Conservation (phyloP, 2,113 vertebrate genomes). For the Chaetodon trifascialis region DNA sequence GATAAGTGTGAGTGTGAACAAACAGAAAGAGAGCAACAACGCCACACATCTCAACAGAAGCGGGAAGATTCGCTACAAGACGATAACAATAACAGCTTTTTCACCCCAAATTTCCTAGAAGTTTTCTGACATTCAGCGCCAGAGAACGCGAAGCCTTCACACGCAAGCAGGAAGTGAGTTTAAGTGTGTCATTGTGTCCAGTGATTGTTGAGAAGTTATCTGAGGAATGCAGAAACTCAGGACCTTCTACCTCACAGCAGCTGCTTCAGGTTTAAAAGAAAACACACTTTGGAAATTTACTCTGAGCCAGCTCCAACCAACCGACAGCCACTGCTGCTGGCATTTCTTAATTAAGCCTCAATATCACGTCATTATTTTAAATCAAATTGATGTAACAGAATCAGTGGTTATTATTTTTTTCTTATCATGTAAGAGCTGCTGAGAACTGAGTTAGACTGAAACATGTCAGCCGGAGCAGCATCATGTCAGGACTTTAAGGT, state of each 20-base stretch:
- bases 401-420: background rate
- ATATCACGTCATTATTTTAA: too few relatives aligned
- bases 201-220: slow-evolving; percentile 13
- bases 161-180: slow-evolving; percentile 23
- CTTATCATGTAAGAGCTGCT: background rate
- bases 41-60: background rate
- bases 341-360: background rate
- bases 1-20: background rate
- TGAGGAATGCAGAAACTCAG: slow-evolving; percentile 75
- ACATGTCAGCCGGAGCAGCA: background rate
- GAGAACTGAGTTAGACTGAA: background rate
- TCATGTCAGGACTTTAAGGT: background rate
- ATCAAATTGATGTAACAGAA: too few relatives aligned
- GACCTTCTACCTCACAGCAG: slow-evolving; percentile 22
- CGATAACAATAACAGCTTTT: background rate
- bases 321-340: background rate
- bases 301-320: background rate
- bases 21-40: background rate
- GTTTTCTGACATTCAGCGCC: background rate
- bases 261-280: slow-evolving; percentile 16
- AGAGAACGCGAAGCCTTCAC: slow-evolving; percentile 1
- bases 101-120: background rate
- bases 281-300: slow-evolving; percentile 6
- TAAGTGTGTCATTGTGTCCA: background rate
- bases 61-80: background rate